Conservation (phyloP, 2,797 vertebrate genomes). For the Helostoma temminkii region DNA sequence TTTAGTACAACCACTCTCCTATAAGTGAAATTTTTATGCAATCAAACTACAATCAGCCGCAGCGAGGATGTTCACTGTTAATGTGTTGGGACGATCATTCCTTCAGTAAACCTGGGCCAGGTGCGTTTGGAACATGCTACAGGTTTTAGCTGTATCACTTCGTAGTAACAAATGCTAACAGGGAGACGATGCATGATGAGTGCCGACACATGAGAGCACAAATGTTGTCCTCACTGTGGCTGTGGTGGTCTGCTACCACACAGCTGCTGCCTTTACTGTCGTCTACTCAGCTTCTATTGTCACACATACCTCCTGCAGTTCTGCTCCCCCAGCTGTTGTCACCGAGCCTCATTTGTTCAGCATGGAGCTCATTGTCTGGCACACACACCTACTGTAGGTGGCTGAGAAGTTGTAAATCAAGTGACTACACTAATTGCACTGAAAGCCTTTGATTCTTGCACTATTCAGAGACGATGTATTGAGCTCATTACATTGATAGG, state of each 20-base stretch:
- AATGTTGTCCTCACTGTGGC: conserved; percentile 7
- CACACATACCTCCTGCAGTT: conserved; percentile 1
- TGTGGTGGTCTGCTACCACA: neutral
- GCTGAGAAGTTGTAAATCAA: conserved; percentile 15
- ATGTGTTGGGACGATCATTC: no score
- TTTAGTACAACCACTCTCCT: no score
- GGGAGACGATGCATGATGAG: neutral
- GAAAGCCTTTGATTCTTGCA: conserved; percentile 26
- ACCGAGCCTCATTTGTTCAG: neutral
- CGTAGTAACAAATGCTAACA: neutral
- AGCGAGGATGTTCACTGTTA: no score
- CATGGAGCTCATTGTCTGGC: neutral
- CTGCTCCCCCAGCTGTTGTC: conserved; percentile 30
- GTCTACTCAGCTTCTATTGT: conserved; percentile 15
- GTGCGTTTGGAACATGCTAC: no score
- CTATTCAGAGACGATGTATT: neutral
- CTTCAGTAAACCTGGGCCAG: no score
- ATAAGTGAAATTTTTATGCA: no score
- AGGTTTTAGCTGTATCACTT: no score
- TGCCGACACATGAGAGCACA: neutral
- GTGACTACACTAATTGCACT: neutral
- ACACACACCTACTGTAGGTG: conserved; percentile 17
- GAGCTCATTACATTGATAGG: conserved; percentile 8
- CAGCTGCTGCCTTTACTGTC: conserved; percentile 28
- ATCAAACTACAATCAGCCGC: no score